Base-by-base conservation (phyloP, 2,797 vertebrate genomes). In the Melanotaenia pygmaea region DNA sequence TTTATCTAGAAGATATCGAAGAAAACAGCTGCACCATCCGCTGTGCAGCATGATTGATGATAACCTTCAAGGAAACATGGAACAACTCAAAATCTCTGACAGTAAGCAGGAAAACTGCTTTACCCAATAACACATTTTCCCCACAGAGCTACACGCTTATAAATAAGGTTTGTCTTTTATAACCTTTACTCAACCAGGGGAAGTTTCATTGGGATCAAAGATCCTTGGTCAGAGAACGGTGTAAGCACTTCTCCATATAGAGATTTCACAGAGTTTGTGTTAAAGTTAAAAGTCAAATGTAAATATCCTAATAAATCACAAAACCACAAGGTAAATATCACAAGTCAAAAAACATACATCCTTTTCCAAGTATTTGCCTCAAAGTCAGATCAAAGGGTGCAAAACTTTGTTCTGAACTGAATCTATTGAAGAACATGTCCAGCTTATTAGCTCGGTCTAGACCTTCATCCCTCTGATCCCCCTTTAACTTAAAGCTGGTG, bases 61-160 rank as follows among this genome's bases (percentile, higher is more conserved):
- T 57, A 70, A 81, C 40, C 59, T 79, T 74, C 70, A 67, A 58
- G 7, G 30, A 76, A 78, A 77, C 75, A 12, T 1, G 45, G 38
- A 57, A 28, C 60, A 72, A 43, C 20, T 47, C 16, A 22, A 51
- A 72, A 68, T 26, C 34, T 26, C 34, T 22, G 43, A 68, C 63
- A 58, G 34, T 5, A 18, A 22, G 60, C 20, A 37, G 38, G 12
- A 59, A 74, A 50, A 47, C 12, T 7, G 26, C 2, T 56, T 43
- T 22, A 16, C 24, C 34, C 54, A 64, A 16, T 13, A 32, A 57
- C 16, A 14, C 14, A 20, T 18, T 30, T 18, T 32, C 54, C 28
- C 32, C 28, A 56, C 54, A 30, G 26, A 56, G 28, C 28, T 57
- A 7, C 28, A 30, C 24, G 26, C 51, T 26, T 26, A 54, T 12